A percentile compares a stretch with the other conserved stretches of the same genome.
phyloP scores from a whole-genome alignment of 2,113 vertebrate genomes.

The Acanthisitta chloris region DNA sequence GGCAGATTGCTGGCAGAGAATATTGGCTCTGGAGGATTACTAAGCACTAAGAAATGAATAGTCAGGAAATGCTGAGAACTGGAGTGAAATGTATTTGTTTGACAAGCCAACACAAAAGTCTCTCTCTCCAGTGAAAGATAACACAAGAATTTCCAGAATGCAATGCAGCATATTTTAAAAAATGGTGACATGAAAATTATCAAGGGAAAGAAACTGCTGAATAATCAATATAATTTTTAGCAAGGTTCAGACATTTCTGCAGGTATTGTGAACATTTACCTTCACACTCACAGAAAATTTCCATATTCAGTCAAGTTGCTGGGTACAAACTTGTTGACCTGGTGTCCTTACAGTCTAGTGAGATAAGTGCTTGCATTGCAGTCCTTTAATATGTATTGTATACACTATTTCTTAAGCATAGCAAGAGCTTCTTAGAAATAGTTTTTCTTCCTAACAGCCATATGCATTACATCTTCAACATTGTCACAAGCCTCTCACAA shows the following conservation, averaged over 20 bases:
- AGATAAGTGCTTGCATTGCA: neutral
- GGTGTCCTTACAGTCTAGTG: neutral
- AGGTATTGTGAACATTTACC: neutral
- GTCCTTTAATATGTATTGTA: neutral
- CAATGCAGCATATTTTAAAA: neutral
- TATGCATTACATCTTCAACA: too few relatives aligned
- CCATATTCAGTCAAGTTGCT: neutral
- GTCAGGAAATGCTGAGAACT: neutral
- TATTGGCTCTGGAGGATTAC: neutral
- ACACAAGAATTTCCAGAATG: neutral
- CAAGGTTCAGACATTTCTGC: neutral
- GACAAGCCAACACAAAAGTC: neutral
- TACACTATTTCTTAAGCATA: neutral
- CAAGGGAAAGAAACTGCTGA: neutral
- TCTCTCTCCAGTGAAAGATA: neutral
- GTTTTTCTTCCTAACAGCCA: neutral
- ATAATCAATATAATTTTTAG: neutral
- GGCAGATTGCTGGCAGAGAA: neutral
- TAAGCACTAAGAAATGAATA: neutral
- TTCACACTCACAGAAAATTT: neutral
- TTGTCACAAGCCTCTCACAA: rapidly evolving
- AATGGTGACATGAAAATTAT: neutral
- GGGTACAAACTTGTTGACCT: neutral
- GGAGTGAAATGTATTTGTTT: neutral
- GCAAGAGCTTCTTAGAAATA: neutral